Conservation (phyloP, 2,113 vertebrate genomes). For the Arenaria interpres region DNA sequence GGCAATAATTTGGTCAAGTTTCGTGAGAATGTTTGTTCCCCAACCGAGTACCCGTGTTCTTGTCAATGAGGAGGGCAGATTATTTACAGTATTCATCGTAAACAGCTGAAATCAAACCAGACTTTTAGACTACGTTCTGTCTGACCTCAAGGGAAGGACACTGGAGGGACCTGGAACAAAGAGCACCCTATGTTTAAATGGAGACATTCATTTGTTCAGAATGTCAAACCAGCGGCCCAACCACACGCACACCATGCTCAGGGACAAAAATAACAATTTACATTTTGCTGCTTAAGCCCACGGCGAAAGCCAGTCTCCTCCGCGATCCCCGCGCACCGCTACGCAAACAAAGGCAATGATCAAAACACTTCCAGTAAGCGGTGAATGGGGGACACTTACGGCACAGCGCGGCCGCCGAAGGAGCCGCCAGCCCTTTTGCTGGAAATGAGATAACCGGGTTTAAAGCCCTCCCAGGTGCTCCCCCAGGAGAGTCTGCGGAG, state of each 20-base stretch:
- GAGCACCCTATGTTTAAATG: conserved; percentile 4
- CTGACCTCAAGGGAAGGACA: not conserved
- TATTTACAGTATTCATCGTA: not conserved
- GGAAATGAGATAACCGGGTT: not conserved
- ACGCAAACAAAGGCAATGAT: not conserved
- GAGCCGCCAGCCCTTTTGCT: not conserved
- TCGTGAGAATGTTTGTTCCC: not conserved
- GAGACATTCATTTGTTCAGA: not conserved
- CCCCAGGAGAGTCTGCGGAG: not conserved
- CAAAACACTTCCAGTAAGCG: not conserved
- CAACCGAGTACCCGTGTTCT: not conserved
- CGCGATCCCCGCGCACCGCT: not conserved
- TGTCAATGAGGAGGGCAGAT: not conserved
- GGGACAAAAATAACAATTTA: conserved; percentile 8
- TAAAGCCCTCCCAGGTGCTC: not conserved
- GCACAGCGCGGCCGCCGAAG: not conserved
- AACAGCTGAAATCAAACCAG: not conserved
- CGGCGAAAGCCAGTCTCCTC: not conserved
- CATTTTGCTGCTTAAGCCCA: not conserved
- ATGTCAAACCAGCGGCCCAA: not conserved
- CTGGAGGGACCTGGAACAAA: not conserved
- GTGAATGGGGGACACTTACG: not conserved
- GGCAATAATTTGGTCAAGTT: not conserved
- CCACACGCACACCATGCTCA: not conserved
- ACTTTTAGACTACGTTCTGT: not conserved